Evolutionary conservation across 2,113 vertebrate genomes (phyloP), one percentile per base, ranked within the genome.

Genomic region (Asarcornis scutulata): DNA sequence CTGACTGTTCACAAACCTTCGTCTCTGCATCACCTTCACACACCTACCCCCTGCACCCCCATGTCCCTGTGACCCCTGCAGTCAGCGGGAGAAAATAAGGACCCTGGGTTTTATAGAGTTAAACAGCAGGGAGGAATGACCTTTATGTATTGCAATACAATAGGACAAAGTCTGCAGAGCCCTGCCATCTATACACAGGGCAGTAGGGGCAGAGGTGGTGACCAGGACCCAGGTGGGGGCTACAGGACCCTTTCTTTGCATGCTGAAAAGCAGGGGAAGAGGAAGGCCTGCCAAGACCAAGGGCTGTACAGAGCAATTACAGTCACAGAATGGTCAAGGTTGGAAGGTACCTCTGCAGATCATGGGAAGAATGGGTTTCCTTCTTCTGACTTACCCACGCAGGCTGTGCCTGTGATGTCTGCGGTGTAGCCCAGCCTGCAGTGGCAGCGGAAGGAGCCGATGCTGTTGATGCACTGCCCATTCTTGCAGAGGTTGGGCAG

Each of bases 371-470:
- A 4, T 2, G 3, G 67, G 16, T n/a, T 13, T n/a, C 12, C 18
- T 15, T 2, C 13, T 55, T 42, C 22, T 3, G 2, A 60, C 98
- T 83, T 98, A 99, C 99, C 99, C 38, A 98, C 73, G 34, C 99
- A 99, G 85, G 98, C 96, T 0, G 98, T 99, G 75, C 98, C 91
- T 0, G 98, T 98, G 94, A 98, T 98, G 81, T 99, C 99, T 0
- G 98, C 91, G 1, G 97, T 98, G 94, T 99, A 99, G 40, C 99
- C 99, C 4, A 98, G 90, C 6, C 98, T 97, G 92, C 99, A 99
- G 97, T 99, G 99, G 86, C 99, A 99, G 95, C 95, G 99, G 98
- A 99, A 99, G 69, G 99, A 99, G 52, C 99, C 99, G 5, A 99
- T 98, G 80, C 97, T 99, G 97, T 99, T 99, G 97, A 99, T 98